Percentiles rank a stretch among this genome's conserved stretches.
These are phyloP conservation scores for Quadroppia sp. DNA, from an alignment of 2,888 invertebrate species.

Conservation along the genomic window DNA sequence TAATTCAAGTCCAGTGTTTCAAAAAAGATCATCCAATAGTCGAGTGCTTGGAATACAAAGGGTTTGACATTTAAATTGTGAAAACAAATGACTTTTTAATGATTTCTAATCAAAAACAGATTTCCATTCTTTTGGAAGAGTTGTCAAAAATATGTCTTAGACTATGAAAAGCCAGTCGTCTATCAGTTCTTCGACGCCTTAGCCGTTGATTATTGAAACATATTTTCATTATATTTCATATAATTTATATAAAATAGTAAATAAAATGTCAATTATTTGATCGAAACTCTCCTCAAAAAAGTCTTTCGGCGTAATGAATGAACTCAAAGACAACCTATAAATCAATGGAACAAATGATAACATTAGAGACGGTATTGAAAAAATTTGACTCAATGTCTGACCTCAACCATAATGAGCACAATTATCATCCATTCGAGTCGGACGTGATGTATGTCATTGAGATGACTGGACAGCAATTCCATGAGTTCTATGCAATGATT, in stretches of 20 bases:
- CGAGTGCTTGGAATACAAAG: constrained; percentile 17
- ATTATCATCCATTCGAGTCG: constrained; percentile 97
- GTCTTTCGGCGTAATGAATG: constrained; percentile 43
- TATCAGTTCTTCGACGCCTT: constrained; percentile 45
- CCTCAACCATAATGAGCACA: constrained; percentile 88
- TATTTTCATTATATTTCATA: no score
- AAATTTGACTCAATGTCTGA: constrained; percentile 53
- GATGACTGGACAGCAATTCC: constrained; percentile 78
- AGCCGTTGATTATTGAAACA: no score
- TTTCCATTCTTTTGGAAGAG: constrained; percentile 28
- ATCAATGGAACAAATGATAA: constrained; percentile 19
- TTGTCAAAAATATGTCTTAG: constrained; percentile 44
- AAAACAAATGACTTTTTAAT: background rate
- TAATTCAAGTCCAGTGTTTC: constrained; percentile 36
- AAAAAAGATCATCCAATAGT: constrained; percentile 29
- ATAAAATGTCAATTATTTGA: no score
- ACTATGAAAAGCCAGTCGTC: constrained; percentile 25
- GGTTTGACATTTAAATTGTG: background rate
- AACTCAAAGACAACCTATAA: constrained; percentile 46
- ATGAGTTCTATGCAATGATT: constrained; percentile 90
- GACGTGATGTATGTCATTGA: constrained; percentile 87
- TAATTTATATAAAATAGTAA: no score
- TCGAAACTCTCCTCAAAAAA: no score
- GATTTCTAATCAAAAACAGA: background rate
- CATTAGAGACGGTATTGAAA: background rate